phyloP scores from a whole-genome alignment of 2,113 vertebrate genomes.

The Hassar affinis region DNA sequence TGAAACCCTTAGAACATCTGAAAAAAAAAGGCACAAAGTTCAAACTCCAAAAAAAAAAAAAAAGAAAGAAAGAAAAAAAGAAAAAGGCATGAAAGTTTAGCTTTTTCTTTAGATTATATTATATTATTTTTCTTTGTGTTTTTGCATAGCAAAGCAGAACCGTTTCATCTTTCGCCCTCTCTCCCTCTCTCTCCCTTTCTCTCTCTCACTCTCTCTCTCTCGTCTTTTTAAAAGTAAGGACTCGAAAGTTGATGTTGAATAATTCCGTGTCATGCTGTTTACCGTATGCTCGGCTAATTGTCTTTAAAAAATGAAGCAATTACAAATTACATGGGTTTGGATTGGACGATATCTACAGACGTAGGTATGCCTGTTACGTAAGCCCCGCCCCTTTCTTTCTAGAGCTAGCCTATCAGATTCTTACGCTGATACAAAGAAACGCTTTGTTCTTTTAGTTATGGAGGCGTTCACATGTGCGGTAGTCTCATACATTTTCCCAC shows the following conservation, averaged over 20 bases:
- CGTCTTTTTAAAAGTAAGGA: conserved; percentile 62
- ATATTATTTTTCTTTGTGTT: conserved; percentile 43
- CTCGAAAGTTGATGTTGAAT: conserved; percentile 75
- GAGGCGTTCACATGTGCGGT: neutral
- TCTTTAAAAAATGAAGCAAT: conserved; percentile 4
- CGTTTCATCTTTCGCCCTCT: conserved; percentile 54
- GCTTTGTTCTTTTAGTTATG: neutral
- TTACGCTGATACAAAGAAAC: neutral
- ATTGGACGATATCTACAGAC: too few relatives aligned
- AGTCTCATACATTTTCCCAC: neutral
- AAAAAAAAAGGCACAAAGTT: conserved; percentile 75
- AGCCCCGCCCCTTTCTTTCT: neutral
- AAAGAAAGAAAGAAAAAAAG: too few relatives aligned
- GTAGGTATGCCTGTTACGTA: too few relatives aligned
- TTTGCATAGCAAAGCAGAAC: conserved; percentile 62
- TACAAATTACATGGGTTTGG: neutral
- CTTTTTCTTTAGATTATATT: conserved; percentile 35
- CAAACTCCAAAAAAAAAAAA: conserved; percentile 59
- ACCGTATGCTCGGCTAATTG: conserved; percentile 32
- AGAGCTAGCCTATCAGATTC: neutral
- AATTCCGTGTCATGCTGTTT: conserved; percentile 73
- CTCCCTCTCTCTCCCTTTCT: neutral
- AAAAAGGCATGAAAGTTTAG: conserved; percentile 53
- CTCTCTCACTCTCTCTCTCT: neutral
- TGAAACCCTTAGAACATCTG: conserved; percentile 70